These are phyloP conservation scores for Varecia variegata DNA, from an alignment of 2,797 vertebrate genomes.

Conservation along the genomic window DNA sequence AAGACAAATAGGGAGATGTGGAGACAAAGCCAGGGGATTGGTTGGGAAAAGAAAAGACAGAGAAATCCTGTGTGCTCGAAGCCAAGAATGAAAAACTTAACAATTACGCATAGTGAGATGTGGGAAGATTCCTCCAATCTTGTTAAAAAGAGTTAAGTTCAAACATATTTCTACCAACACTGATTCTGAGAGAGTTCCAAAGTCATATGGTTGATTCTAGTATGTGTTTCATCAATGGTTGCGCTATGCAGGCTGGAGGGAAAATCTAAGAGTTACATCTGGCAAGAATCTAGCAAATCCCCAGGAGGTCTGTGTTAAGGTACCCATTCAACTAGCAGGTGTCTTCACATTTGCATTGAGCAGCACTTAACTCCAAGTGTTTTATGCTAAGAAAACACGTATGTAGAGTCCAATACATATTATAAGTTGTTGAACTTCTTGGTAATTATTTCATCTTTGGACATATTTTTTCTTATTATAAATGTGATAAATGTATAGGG, in stretches of 20 bases:
- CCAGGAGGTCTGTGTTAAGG: slow-evolving; percentile 21
- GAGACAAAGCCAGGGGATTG: slow-evolving; percentile 1
- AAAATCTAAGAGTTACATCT: slow-evolving; percentile 40
- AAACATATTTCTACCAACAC: background rate
- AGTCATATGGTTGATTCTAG: background rate
- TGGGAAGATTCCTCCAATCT: slow-evolving; percentile 49
- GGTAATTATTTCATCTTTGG: background rate
- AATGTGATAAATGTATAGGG: background rate
- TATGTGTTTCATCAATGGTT: background rate
- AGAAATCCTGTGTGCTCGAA: slow-evolving; percentile 43
- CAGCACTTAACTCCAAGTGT: slow-evolving; percentile 22
- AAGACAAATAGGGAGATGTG: slow-evolving; percentile 78
- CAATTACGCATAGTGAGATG: background rate
- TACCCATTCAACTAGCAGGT: slow-evolving; percentile 53
- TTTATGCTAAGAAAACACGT: slow-evolving; percentile 21
- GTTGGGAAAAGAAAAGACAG: slow-evolving; percentile 56
- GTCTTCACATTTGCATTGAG: background rate
- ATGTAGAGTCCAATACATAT: background rate
- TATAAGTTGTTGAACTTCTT: background rate
- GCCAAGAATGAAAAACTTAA: slow-evolving; percentile 64
- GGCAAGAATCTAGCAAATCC: background rate
- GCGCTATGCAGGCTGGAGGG: background rate
- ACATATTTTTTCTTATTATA: slow-evolving; percentile 36
- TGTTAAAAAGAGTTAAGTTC: slow-evolving; percentile 53
- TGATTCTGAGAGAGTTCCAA: background rate